phyloP scores from a whole-genome alignment of 2,888 invertebrate genomes.

The Dynastes maya region DNA sequence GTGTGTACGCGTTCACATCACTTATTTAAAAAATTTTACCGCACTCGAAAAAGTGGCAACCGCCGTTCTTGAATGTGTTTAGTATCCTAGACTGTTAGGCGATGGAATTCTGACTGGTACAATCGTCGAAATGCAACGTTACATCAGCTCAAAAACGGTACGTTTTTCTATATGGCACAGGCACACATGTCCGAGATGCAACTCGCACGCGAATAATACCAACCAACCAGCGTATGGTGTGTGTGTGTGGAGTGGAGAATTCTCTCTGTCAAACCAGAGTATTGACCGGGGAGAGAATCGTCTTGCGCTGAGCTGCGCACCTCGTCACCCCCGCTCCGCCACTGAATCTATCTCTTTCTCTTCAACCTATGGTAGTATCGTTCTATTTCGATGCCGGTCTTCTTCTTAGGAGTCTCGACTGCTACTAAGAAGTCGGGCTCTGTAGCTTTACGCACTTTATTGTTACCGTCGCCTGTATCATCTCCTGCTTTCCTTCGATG shows the following conservation, averaged over 20 bases:
- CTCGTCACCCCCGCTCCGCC: constrained; percentile 54
- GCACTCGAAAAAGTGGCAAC: constrained; percentile 7
- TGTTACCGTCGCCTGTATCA: constrained; percentile 31
- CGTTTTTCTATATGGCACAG: constrained; percentile 2
- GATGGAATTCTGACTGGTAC: no score
- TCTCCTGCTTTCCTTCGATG: not conserved
- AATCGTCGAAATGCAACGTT: no score
- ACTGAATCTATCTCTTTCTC: not conserved
- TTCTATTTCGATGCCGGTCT: constrained; percentile 18
- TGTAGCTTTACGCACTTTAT: constrained; percentile 40
- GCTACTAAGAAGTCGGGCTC: constrained; percentile 42
- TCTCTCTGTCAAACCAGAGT: constrained; percentile 56
- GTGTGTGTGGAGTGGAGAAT: constrained; percentile 31
- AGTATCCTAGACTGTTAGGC: no score
- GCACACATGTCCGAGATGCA: constrained; percentile 47
- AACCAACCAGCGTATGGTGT: constrained; percentile 24
- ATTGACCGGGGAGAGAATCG: constrained; percentile 58
- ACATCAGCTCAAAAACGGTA: not conserved
- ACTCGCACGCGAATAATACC: constrained; percentile 54
- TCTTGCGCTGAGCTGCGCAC: constrained; percentile 57
- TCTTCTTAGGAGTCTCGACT: constrained; percentile 35
- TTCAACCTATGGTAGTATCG: not conserved
- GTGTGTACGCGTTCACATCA: constrained; percentile 28
- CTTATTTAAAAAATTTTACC: constrained; percentile 32
- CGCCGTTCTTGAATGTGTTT: no score